Evolutionary conservation across 2,113 vertebrate species (phyloP).

Genomic region (Notechis scutatus): DNA sequence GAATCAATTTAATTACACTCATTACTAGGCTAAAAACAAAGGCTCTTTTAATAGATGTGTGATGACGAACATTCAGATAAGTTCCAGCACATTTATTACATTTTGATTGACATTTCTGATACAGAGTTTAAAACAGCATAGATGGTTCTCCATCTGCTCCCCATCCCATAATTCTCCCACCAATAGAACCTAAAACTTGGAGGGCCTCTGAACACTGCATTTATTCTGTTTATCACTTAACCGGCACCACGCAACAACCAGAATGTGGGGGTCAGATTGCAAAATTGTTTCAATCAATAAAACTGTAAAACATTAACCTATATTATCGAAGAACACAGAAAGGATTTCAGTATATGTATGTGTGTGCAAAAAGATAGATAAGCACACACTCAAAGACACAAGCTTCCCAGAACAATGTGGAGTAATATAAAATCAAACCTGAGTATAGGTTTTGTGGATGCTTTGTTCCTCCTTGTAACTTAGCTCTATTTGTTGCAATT

Average conservation of each 20-base stretch:
- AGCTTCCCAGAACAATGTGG: neutral
- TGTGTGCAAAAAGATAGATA: neutral
- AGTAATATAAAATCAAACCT: neutral
- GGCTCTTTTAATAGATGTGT: neutral
- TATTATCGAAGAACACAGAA: neutral
- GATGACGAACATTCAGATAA: neutral
- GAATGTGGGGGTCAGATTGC: neutral
- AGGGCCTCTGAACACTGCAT: neutral
- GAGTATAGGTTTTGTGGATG: neutral
- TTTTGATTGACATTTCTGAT: neutral
- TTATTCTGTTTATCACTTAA: neutral
- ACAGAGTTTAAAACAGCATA: neutral
- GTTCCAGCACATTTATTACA: neutral
- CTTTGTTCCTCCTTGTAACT: neutral
- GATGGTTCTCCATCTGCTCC: neutral
- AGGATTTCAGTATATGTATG: neutral
- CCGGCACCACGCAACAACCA: neutral
- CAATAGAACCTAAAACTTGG: neutral
- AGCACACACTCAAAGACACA: neutral
- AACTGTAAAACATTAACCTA: neutral
- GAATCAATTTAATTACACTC: neutral
- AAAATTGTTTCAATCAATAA: neutral
- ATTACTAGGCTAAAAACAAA: conserved; percentile 13
- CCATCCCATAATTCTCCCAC: neutral
- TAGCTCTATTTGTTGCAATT: neutral